Evolutionary conservation across 2,113 vertebrate genomes (phyloP), one percentile per base, ranked within the genome.

Genomic region (Paramormyrops kingsleyae): DNA sequence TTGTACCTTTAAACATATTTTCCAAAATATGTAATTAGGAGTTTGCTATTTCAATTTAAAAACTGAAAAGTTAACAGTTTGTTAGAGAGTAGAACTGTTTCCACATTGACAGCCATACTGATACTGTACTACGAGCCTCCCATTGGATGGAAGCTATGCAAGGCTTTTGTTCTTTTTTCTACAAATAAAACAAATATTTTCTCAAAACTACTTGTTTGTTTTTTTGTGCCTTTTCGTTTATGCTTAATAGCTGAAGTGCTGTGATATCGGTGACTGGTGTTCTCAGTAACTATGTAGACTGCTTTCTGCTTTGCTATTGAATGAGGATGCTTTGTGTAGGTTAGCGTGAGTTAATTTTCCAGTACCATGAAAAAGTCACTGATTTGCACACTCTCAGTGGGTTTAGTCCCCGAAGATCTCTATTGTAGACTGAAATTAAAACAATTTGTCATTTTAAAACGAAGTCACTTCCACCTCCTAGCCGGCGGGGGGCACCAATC

Each of bases 141-240:
- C 83, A 39, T 59, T 70, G 56, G 44, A 85, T 44, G 21, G 77
- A 89, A 53, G 89, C 89, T 87, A 90, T 90, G 89, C 89, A 90
- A 90, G 27, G 56, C 62, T 87, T 90, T 70, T 70, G n/a, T n/a
- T 70, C 86, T 87, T 83, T 87, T 90, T 90, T 87, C 66, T 90
- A 90, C 89, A 90, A 90, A 90, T 90, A 87, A 90, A 89, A 85
- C 83, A 90, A 66, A 66, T 87, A 90, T 90, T 90, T 90, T 90
- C 85, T 87, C 85, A 87, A 90, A 89, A 70, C 13, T 15, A 50
- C 24, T 86, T 44, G 21, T 17, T 31, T 66, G 83, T 66, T 52
- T 87, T 80, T 52, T 80, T 52, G n/a, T 74, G 21, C 9, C 24
- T 46, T 47, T 46, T 84, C 2, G 17, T 47, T 47, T 44, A 5